Evolutionary conservation across 2,113 vertebrate species (phyloP).

Genomic region (Rattus rattus): DNA sequence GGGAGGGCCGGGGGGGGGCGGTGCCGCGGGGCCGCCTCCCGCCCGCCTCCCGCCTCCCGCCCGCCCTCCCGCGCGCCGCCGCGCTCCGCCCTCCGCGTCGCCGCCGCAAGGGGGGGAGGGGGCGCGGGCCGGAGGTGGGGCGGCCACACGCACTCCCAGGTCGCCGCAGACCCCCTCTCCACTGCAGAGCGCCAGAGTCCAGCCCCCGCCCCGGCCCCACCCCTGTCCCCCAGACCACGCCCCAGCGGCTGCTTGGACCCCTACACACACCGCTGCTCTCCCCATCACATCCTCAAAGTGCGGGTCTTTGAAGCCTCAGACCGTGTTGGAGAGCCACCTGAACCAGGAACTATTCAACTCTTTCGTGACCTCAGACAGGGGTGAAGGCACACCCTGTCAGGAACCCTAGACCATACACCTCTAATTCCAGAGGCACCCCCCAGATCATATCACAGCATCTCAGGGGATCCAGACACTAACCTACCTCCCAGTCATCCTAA

Average conservation of each 20-base stretch:
- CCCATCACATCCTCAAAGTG: neutral
- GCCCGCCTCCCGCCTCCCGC: constrained; percentile 75
- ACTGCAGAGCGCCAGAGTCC: neutral
- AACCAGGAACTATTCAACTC: constrained; percentile 25
- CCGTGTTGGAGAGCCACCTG: neutral
- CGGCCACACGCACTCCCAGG: constrained; percentile 43
- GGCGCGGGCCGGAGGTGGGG: constrained; percentile 42
- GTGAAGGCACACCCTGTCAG: constrained; percentile 7
- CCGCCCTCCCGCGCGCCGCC: constrained; percentile 65
- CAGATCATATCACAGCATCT: neutral
- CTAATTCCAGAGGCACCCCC: neutral
- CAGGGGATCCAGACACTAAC: neutral
- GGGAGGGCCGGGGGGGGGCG: constrained; percentile 74
- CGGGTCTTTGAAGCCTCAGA: neutral
- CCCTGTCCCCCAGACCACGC: constrained; percentile 65
- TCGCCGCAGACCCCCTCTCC: constrained; percentile 25
- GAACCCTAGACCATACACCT: neutral
- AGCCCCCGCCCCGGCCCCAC: constrained; percentile 33
- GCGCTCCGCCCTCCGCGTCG: constrained; percentile 77
- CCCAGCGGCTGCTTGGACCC: constrained; percentile 35
- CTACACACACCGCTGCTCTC: neutral
- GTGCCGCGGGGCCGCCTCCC: constrained; percentile 75
- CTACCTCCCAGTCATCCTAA: neutral
- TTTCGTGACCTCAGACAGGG: constrained; percentile 54
- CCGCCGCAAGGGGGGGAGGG: constrained; percentile 73